These are phyloP conservation scores for Drosophila setifemur DNA, from an alignment of 1,140 invertebrate genomes.

Conservation along the genomic window DNA sequence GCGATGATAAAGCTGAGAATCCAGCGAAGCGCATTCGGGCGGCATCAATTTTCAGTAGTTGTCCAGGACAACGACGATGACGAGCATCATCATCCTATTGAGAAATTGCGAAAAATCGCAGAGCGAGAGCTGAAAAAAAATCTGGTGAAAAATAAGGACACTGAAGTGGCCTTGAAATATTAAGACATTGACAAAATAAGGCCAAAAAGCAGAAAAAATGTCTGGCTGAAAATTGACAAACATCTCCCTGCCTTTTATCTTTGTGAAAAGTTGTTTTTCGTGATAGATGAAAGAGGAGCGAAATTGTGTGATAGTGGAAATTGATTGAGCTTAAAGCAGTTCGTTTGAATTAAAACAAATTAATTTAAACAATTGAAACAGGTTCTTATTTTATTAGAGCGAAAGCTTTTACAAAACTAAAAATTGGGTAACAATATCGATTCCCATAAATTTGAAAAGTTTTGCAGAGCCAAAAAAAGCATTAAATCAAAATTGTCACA, in stretches of 20 bases:
- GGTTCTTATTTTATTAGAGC: conserved; percentile 9
- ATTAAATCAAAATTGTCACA: conserved; percentile 34
- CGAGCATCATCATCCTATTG: conserved; percentile 30
- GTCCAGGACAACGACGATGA: conserved; percentile 57
- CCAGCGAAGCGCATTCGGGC: conserved; percentile 31
- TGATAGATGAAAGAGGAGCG: conserved; percentile 27
- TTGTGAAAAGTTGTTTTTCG: background rate
- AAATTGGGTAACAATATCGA: conserved; percentile 12
- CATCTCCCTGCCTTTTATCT: background rate
- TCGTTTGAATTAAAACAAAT: conserved; percentile 1
- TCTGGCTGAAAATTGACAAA: conserved; percentile 33
- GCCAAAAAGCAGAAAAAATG: background rate
- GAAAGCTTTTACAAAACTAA: background rate
- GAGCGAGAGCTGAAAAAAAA: background rate
- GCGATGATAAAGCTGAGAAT: background rate
- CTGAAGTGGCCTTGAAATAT: conserved; percentile 55
- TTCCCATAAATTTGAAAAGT: conserved; percentile 20
- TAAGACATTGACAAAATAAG: conserved; percentile 54
- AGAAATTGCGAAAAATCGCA: conserved; percentile 56
- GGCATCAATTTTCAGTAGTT: conserved; percentile 76
- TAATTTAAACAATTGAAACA: background rate
- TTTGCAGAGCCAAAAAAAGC: background rate
- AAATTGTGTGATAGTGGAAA: background rate
- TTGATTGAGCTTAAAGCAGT: conserved; percentile 10
- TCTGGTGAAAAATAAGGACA: background rate